These are phyloP conservation scores for Nannobrachium achirus DNA, from an alignment of 2,113 vertebrate species.

Conservation along the genomic window DNA sequence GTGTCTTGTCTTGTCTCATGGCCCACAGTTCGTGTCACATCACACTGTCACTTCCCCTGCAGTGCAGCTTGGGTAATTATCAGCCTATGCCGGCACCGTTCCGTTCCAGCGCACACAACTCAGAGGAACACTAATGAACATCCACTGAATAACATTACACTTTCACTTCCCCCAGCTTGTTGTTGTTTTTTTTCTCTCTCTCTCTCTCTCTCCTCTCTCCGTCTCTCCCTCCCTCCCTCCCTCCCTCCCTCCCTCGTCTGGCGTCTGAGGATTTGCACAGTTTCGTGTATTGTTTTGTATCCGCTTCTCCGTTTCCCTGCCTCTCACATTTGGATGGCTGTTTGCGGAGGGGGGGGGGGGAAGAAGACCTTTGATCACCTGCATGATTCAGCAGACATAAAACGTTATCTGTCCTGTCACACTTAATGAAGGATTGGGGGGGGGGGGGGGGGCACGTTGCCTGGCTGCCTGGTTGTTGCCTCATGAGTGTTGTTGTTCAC, in stretches of 20 bases:
- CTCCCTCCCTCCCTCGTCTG: background rate
- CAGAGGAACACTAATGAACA: slow-evolving; percentile 40
- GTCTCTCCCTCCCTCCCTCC: background rate
- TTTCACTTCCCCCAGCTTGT: too few species aligned
- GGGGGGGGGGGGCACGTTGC: background rate
- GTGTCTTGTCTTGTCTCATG: background rate
- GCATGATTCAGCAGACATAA: slow-evolving; percentile 8
- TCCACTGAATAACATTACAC: slow-evolving; percentile 30
- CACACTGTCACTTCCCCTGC: slow-evolving; percentile 26
- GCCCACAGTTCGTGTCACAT: slow-evolving; percentile 37
- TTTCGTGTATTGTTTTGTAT: background rate
- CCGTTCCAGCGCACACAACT: slow-evolving; percentile 22
- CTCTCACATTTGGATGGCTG: slow-evolving; percentile 3
- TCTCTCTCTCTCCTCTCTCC: background rate
- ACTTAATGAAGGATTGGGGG: background rate
- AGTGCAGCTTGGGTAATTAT: slow-evolving; percentile 48
- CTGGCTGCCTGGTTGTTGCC: background rate
- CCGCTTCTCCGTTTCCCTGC: slow-evolving; percentile 11
- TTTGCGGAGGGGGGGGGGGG: slow-evolving; percentile 2
- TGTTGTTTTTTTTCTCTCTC: too few species aligned
- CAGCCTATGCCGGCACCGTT: slow-evolving; percentile 19
- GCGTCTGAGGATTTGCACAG: background rate
- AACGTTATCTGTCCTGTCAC: background rate
- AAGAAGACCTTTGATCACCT: slow-evolving; percentile 37
- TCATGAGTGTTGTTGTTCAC: background rate